Evolutionary conservation across 2,797 vertebrate genomes (phyloP).

Genomic region (Betta splendens): DNA sequence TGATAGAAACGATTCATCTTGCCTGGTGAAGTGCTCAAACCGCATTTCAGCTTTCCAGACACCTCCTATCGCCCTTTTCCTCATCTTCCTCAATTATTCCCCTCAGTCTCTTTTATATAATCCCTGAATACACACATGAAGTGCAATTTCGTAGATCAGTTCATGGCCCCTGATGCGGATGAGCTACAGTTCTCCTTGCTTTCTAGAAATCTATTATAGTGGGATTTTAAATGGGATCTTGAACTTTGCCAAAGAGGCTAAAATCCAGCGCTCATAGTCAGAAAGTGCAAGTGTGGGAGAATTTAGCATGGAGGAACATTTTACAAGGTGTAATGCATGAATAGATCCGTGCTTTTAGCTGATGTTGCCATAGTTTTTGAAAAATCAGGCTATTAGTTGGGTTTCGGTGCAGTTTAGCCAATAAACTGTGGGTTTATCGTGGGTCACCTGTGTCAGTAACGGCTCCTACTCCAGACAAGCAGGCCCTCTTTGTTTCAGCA

Average conservation of each 20-base stretch:
- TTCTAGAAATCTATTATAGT: slow-evolving; percentile 22
- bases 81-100: slow-evolving; percentile 20
- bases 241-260: slow-evolving; percentile 43
- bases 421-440: slow-evolving; percentile 46
- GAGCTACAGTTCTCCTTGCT: slow-evolving; percentile 5
- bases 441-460: slow-evolving; percentile 63
- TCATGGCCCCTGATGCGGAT: slow-evolving; percentile 19
- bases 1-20: slow-evolving; percentile 9
- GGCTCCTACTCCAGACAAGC: slow-evolving; percentile 60
- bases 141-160: slow-evolving; percentile 36
- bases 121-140: slow-evolving; percentile 25
- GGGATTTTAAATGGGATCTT: slow-evolving; percentile 31
- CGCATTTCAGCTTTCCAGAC: slow-evolving; percentile 20
- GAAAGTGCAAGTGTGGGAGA: slow-evolving; percentile 15
- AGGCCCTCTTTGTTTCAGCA: slow-evolving; percentile 37
- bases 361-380: no score
- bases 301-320: no score
- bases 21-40: slow-evolving; percentile 12
- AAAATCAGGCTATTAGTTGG: no score
- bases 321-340: no score
- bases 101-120: slow-evolving; percentile 8
- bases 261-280: slow-evolving; percentile 21
- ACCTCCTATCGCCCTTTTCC: slow-evolving; percentile 8
- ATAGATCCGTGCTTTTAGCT: no score
- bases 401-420: no score